Base-by-base conservation (phyloP, 2,888 invertebrate species). In the Agonopterix arenella region DNA sequence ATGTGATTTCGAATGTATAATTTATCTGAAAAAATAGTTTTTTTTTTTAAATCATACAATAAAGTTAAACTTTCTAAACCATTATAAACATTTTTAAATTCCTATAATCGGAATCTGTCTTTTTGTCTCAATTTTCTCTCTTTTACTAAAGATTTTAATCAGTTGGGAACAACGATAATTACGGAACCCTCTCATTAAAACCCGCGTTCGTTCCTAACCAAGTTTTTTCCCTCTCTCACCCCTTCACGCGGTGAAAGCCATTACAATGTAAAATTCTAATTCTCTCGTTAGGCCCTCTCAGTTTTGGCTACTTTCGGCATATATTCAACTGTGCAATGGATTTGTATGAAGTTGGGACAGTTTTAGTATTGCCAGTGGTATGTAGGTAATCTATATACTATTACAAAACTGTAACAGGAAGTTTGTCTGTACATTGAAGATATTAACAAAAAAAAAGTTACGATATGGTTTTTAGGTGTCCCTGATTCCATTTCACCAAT, bases 231-330 rank as follows among this genome's bases (percentile, higher is more conserved):
- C 56, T 51, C 55, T 51, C 55, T 57, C 61, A 49, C 56, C 60
- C 61, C 53, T 57, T 59, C 61, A 52, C 40, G 46, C 46, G 49
- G 41, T 58, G 59, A 57, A 64, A 64, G 61, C 66, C 62, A 68
- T 73, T 73, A 79, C 78, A 77, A 80, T 80, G 79, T 79, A 75
- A 76, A 78, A 78, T 76, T 80, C 79, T 79, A 80, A 82, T 82
- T 76, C 72, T 68, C 76, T 75, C 73, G 73, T 81, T 79, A 76
- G 74, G 68, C 63, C 66, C 64, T 43, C 11, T 5, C 60, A 60
- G 64, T 64, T 68, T 59, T 69, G 65, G 62, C 66, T 28, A 73
- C 73, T 74, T 72, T 70, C 65, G 59, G 60, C 57, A 76, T 76
- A 76, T 76, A 69, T 74, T 69, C 75, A 76, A 66, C 64, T 68